Evolutionary conservation across 2,797 vertebrate species (phyloP), one percentile per base, ranked within the genome.

Genomic region (Neopelma chrysocephalum): DNA sequence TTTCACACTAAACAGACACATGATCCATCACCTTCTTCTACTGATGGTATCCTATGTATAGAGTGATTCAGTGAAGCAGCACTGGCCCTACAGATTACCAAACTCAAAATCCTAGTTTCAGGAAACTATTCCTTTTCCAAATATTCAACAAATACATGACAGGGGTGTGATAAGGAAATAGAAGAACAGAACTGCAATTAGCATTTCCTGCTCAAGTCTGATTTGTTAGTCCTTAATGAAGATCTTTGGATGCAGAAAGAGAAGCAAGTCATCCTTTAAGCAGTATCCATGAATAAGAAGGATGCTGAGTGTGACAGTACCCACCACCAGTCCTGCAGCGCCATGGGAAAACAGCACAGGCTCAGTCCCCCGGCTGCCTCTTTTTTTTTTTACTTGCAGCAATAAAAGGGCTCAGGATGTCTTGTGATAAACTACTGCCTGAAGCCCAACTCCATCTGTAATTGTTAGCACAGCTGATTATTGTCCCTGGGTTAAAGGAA

Each of bases 391-490:
- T 50, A 69, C 68, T 81, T 26, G 40, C 48, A 66, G 72, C 61
- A 72, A 27, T 27, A 83, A 79, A 61, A 81, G 19, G 43, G 57
- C 51, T 86, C 34, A 31, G 82, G 4, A 0, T 48, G 32, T 14
- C 65, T 62, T 54, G 57, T 6, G 48, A 82, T 71, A 81, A 91
- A 36, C 36, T 15, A 6, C 68, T 89, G 94, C 92, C 91, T 56
- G 79, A 66, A 93, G 87, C 92, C 69, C 31, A 15, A 83, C 95
- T 93, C 89, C 87, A 80, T 45, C 65, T 45, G 62, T 25, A 65
- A 69, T 51, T 81, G 79, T 76, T 45, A 86, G 60, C 65, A 51
- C 25, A 34, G 87, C 75, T 61, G 82, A 86, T 84, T 5, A 9
- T 4, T 83, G 79, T 88, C 56, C 54, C 80, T 56, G 72, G 6